Evolutionary conservation across 2,888 invertebrate species (phyloP).

Genomic region (Hetaerina titia): DNA sequence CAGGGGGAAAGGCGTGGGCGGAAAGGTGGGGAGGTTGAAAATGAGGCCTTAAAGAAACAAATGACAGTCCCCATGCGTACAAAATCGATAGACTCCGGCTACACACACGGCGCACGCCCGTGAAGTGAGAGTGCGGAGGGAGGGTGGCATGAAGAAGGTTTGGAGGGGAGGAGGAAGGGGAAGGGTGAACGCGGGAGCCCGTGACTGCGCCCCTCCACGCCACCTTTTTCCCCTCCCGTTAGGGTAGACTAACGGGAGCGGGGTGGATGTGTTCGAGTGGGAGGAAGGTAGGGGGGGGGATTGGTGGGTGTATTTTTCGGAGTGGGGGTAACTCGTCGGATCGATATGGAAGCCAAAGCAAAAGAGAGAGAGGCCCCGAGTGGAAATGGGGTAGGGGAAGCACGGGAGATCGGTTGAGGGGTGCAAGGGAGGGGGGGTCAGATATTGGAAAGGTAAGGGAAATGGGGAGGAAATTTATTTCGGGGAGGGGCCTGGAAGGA

Average conservation of each 20-base stretch:
- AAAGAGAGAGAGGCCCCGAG: not conserved
- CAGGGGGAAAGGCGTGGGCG: not conserved
- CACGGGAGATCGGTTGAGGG: not conserved
- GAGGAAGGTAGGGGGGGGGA: not conserved
- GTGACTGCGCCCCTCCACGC: not conserved
- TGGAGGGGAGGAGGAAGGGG: not conserved
- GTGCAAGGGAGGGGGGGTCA: not conserved
- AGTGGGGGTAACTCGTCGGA: not conserved
- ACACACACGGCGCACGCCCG: constrained; percentile 63
- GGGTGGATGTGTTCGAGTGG: not conserved
- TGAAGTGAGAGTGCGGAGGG: constrained; percentile 12
- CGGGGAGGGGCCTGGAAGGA: not conserved
- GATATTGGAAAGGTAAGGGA: not conserved
- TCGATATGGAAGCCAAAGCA: constrained; percentile 47
- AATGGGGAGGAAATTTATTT: constrained; percentile 6
- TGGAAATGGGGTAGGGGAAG: not conserved
- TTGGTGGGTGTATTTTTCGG: not conserved
- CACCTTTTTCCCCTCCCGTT: not conserved
- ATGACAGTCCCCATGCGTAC: constrained; percentile 1
- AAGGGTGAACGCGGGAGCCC: not conserved
- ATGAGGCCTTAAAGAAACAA: constrained; percentile 58
- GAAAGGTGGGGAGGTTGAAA: not conserved
- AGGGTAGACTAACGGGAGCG: too few species aligned
- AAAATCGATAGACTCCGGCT: constrained; percentile 44
- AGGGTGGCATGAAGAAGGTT: not conserved